Conservation (phyloP, 2,113 vertebrate species). For the Guaruba guarouba region DNA sequence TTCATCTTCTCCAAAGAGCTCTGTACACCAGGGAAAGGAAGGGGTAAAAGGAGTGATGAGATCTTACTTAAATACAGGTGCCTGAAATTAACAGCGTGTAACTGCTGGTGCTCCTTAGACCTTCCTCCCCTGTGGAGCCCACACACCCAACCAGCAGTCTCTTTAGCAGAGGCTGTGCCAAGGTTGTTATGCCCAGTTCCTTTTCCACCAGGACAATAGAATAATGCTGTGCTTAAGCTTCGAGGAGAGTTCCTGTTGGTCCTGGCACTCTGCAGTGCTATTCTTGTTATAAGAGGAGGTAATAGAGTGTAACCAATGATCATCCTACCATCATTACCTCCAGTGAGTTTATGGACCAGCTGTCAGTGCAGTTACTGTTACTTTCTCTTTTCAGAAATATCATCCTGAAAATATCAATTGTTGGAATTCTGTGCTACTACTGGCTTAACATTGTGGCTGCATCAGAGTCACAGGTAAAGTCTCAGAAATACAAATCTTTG, state of each 20-base stretch:
- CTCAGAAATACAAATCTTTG: not conserved
- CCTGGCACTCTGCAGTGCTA: not conserved
- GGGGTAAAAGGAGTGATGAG: not conserved
- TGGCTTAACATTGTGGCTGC: constrained; percentile 83
- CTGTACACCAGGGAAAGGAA: not conserved
- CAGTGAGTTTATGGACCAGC: not conserved
- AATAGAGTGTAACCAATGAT: not conserved
- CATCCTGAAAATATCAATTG: constrained; percentile 87
- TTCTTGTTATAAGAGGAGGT: not conserved
- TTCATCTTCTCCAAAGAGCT: not conserved
- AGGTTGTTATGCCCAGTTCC: not conserved
- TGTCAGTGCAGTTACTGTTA: not conserved
- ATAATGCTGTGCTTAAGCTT: not conserved
- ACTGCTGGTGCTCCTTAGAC: not conserved
- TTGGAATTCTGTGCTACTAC: constrained; percentile 91
- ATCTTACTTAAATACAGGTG: not conserved
- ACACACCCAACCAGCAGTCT: not conserved
- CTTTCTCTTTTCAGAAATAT: constrained; percentile 77
- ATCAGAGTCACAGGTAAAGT: constrained; percentile 63
- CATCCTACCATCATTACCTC: not conserved
- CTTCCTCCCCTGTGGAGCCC: not conserved
- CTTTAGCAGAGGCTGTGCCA: not conserved
- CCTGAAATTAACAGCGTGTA: not conserved
- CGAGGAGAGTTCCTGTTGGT: not conserved
- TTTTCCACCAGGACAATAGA: not conserved